Percentiles rank a stretch among this genome's conserved stretches.
Conservation (phyloP, 1,140 invertebrate species). For the Mycetomoellerius zeteki region DNA sequence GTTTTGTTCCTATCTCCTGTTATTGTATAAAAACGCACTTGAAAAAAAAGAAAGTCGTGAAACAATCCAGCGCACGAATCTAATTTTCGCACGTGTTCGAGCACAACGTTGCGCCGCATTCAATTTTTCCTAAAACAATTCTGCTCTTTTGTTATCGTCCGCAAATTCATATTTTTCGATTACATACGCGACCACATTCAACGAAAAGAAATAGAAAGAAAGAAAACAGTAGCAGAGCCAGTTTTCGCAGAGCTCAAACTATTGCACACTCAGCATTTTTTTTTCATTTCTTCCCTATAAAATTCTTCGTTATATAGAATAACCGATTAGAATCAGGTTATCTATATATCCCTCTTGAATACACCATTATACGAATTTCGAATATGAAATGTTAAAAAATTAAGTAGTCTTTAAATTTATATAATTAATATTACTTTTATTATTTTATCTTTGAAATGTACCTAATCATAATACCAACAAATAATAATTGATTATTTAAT, state of each 20-base stretch:
- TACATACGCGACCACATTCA: conserved; percentile 24
- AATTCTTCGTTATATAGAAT: neutral
- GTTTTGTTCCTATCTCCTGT: neutral
- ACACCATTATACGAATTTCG: neutral
- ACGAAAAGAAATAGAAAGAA: conserved; percentile 17
- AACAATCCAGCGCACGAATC: conserved; percentile 34
- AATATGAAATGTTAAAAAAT: neutral
- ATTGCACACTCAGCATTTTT: conserved; percentile 11
- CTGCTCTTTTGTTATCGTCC: conserved; percentile 16
- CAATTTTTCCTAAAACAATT: conserved; percentile 53
- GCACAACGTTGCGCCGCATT: conserved; percentile 16
- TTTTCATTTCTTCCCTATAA: neutral
- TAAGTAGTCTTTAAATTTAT: neutral
- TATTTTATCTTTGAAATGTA: neutral
- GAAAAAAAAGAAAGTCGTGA: neutral
- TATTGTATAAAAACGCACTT: conserved; percentile 25
- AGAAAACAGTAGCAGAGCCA: neutral
- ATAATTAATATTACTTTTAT: neutral
- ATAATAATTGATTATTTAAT: conserved; percentile 3
- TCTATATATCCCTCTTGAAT: neutral
- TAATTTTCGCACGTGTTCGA: conserved; percentile 50
- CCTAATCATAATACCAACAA: neutral
- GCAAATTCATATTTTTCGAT: conserved; percentile 46
- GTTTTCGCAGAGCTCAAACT: conserved; percentile 19
- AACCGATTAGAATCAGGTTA: neutral